Evolutionary conservation across 2,888 invertebrate genomes (phyloP), one percentile per base, ranked within the genome.

Genomic region (Anticlea derivata): DNA sequence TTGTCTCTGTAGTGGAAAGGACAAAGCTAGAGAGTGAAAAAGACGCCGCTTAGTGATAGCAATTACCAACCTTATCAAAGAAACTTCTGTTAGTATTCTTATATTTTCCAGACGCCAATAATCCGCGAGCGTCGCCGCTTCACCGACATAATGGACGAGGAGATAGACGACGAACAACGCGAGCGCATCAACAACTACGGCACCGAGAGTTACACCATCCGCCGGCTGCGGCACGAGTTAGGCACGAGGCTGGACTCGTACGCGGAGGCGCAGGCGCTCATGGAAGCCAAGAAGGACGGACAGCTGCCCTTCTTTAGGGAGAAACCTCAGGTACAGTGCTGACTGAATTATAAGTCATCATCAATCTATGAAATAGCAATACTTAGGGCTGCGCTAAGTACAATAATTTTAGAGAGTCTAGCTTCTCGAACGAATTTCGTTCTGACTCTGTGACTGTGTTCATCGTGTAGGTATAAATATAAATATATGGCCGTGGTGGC

Each of bases 141-240:
- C 83, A 97, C 96, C 1, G 98, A 98, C 78, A 94, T 98, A 7
- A 97, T 98, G 97, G 98, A 98, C 78, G 98, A 98, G 77, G 97
- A 98, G 86, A 97, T 98, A 55, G 97, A 97, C 68, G 97, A 97
- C 80, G 97, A 98, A 82, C 93, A 95, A 6, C 95, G 94, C 73
- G 94, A 94, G 29, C 92, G 96, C 47, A 96, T 96, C 73, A 95
- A 94, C 81, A 93, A 93, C 71, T 96, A 96, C 73, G 95, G 95
- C 44, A 86, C 92, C 12, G 96, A 95, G 70, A 92, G 88, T 35
- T 94, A 93, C 77, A 93, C 94, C 27, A 93, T 96, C 61, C 92
- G 97, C 49, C 92, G 97, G 27, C 86, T 97, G 57, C 92, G 95
- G 5, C 96, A 96, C 70, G 97, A 97, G 84, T 88, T 97, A n/a